Evolutionary conservation across 2,797 vertebrate species (phyloP).

Genomic region (Falco columbarius): DNA sequence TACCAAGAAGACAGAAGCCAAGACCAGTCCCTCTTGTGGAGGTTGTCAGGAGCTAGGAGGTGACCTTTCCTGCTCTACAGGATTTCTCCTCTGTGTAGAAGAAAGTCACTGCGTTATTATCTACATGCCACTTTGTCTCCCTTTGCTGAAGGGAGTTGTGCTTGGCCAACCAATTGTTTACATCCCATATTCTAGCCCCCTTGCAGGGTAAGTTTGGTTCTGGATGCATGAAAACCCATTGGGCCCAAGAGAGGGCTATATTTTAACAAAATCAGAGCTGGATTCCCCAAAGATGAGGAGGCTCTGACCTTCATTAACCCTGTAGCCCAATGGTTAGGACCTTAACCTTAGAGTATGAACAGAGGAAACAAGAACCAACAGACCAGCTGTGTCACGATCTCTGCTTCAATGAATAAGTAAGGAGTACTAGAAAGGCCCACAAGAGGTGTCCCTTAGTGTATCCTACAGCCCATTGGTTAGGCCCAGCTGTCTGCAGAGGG

Average conservation of each 20-base stretch:
- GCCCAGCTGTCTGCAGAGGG: neutral
- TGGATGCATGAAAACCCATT: neutral
- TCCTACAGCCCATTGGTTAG: neutral
- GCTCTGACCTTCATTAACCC: neutral
- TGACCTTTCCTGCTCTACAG: neutral
- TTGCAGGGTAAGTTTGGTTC: neutral
- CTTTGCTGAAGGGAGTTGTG: neutral
- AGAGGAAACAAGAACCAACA: neutral
- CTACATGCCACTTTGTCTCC: neutral
- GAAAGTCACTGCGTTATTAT: neutral
- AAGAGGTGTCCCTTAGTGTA: neutral
- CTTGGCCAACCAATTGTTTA: neutral
- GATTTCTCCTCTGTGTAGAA: neutral
- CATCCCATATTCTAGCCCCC: accelerated
- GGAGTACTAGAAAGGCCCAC: neutral
- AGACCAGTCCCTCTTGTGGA: neutral
- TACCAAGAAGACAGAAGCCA: neutral
- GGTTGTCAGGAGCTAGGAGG: neutral
- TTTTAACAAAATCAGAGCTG: neutral
- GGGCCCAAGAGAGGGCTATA: neutral
- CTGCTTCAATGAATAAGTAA: neutral
- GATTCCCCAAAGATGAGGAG: neutral
- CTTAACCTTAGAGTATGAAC: neutral
- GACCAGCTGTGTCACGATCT: neutral
- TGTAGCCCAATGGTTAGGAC: neutral